These are phyloP conservation scores for Asarcornis scutulata DNA, from an alignment of 2,113 vertebrate genomes.

Conservation along the genomic window DNA sequence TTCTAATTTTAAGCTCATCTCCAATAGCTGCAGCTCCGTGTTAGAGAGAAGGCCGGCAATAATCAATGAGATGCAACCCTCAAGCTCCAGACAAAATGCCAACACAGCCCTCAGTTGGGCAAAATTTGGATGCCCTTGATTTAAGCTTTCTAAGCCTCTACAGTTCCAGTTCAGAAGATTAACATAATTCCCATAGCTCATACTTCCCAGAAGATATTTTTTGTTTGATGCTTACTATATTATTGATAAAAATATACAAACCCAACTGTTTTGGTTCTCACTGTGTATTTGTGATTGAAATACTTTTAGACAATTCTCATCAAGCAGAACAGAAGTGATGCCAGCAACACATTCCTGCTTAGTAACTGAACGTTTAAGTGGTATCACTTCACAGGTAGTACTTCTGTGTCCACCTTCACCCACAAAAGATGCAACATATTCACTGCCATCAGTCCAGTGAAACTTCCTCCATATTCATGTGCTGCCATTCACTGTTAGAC, in stretches of 20 bases:
- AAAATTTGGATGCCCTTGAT: conserved; percentile 73
- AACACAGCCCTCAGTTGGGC: conserved; percentile 41
- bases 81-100: conserved; percentile 32
- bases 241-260: conserved; percentile 4
- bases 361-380: neutral
- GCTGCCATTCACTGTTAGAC: neutral
- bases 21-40: neutral
- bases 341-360: neutral
- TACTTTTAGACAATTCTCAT: neutral
- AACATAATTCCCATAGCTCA: conserved; percentile 54
- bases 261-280: neutral
- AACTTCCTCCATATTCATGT: neutral
- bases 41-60: neutral
- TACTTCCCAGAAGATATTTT: conserved; percentile 18
- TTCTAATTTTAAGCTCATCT: neutral
- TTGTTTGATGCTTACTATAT: conserved; percentile 24
- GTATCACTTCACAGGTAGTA: neutral
- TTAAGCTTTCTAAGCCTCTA: conserved; percentile 67
- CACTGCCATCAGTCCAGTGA: neutral
- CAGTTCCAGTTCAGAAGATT: conserved; percentile 69
- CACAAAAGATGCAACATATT: neutral
- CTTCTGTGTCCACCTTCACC: neutral
- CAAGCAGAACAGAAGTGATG: neutral
- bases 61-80: conserved; percentile 25
- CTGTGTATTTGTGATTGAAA: neutral